These are phyloP conservation scores for Nyctibius grandis DNA, from an alignment of 2,797 vertebrate species.

Conservation along the genomic window DNA sequence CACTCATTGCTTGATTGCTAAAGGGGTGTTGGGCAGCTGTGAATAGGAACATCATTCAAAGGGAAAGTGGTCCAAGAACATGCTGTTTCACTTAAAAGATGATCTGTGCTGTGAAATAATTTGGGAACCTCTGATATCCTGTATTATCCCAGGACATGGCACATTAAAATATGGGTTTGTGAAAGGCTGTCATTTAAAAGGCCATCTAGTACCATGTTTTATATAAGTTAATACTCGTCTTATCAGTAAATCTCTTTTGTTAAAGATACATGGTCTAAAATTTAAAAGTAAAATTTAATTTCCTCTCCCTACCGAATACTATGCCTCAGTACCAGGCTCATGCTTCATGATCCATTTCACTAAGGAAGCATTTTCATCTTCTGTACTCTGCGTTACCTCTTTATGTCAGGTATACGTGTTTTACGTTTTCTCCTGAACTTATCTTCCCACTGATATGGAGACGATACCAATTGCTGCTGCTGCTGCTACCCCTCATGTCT, in stretches of 20 bases:
- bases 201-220: background rate
- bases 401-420: background rate
- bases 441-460: background rate
- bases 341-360: constrained; percentile 30
- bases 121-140: background rate
- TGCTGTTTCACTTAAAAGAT: background rate
- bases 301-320: constrained; percentile 7
- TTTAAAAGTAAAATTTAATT: constrained; percentile 74
- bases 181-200: constrained; percentile 1
- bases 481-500: background rate
- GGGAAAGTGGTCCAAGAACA: background rate
- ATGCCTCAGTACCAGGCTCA: background rate
- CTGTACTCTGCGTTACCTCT: background rate
- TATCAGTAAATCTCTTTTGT: constrained; percentile 28
- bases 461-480: background rate
- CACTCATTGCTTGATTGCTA: background rate
- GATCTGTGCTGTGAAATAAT: background rate
- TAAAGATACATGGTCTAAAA: constrained; percentile 18
- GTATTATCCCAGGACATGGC: background rate
- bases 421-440: background rate
- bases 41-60: background rate
- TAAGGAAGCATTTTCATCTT: constrained; percentile 36
- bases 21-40: background rate
- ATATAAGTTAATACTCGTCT: background rate
- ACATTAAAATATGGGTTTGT: background rate